Base-by-base conservation (phyloP, 2,797 vertebrate genomes). In the Lepus oiostolus region DNA sequence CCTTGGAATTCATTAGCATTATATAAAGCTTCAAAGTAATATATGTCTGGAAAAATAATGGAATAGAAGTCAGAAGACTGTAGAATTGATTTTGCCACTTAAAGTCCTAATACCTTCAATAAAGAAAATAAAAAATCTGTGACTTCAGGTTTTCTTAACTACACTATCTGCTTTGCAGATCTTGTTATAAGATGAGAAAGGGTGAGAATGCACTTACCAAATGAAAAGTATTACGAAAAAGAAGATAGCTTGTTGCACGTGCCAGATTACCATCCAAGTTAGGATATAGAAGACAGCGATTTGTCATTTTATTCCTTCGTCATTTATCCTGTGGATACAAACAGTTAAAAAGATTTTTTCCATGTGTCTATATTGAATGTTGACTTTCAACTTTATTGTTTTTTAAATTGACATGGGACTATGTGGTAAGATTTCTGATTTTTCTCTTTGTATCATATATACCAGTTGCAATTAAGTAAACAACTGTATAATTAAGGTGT, bases 401-500 rank as follows among this genome's bases (percentile, higher is more conserved):
- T 50, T 58, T 50, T 58, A 67, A 84, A 30, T 76, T 87, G 81
- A 67, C 10, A 8, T 26, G 19, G 72, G 5, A 4, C 32, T 67
- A 1, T 63, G 10, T 77, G 32, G 24, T 67, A 79, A 76, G 54
- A 68, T 38, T 79, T 67, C 30, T 30, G 19, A 19, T 88, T 67
- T 88, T 90, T 70, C 30, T 22, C 17, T 26, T 58, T 9, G 38
- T 65, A 54, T 22, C 28, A 47, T 30, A 77, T 77, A 71, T 0
- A 74, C 24, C 62, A n/a, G n/a, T 88, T 80, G 30, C 58, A 74
- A 13, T 80, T 80, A 85, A 79, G 72, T 84, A 85, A 52, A 32
- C 70, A 30, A 16, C 32, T 80, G 65, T 32, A 35, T 80, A 67
- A 65, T 58, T 82, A 54, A 30, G 16, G 17, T 54, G 5, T n/a